phyloP scores from a whole-genome alignment of 2,888 invertebrate genomes.

The Drosophila meridionalis region DNA sequence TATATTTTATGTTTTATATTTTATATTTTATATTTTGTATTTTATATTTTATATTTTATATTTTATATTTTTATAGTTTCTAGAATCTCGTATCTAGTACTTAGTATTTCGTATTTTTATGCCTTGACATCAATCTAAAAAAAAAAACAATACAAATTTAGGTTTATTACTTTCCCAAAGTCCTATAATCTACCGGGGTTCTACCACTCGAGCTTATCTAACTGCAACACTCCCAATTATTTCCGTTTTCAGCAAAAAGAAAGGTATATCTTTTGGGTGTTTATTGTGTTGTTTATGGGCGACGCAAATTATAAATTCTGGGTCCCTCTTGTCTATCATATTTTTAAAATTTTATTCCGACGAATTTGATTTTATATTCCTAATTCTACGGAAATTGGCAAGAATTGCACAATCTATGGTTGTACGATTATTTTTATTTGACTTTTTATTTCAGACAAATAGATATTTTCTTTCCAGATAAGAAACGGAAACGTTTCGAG shows the following conservation, averaged over 20 bases:
- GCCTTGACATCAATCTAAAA: not conserved
- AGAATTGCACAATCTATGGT: constrained; percentile 27
- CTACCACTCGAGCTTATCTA: too few relatives aligned
- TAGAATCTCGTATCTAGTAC: too few relatives aligned
- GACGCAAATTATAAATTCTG: constrained; percentile 34
- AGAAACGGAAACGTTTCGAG: constrained; percentile 47
- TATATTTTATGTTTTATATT: too few relatives aligned
- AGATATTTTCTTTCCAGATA: constrained; percentile 16
- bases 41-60: too few relatives aligned
- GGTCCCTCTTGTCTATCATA: not conserved
- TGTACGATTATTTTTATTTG: constrained; percentile 4
- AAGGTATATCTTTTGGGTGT: constrained; percentile 4
- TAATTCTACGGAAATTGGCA: not conserved
- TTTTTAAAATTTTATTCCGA: not conserved
- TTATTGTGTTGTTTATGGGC: constrained; percentile 12
- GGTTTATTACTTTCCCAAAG: not conserved
- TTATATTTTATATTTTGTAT: too few relatives aligned
- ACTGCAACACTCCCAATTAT: not conserved
- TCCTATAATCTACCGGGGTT: too few relatives aligned
- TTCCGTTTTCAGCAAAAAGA: not conserved
- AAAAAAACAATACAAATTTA: too few relatives aligned
- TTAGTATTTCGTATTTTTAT: not conserved
- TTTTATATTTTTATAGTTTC: not conserved
- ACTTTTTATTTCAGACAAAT: not conserved
- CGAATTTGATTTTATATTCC: constrained; percentile 10